Evolutionary conservation across 2,113 vertebrate species (phyloP).

Genomic region (Nyctibius bracteatus): DNA sequence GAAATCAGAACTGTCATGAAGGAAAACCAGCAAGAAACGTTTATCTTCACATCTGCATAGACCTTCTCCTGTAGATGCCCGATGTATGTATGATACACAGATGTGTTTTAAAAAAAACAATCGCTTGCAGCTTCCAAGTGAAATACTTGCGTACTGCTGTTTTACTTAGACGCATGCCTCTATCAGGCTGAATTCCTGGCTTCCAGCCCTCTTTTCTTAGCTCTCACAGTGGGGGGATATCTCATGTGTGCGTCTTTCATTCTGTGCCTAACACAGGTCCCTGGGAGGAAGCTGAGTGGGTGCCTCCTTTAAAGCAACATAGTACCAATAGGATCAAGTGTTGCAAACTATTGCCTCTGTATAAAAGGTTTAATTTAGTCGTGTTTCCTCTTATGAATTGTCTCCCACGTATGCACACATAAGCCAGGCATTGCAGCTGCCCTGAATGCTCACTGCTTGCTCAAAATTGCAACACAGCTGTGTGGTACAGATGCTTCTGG

Average conservation of each 20-base stretch:
- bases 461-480: neutral
- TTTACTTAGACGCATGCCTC: neutral
- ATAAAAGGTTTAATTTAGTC: neutral
- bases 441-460: fast-evolving
- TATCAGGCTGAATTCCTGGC: neutral
- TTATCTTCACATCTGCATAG: neutral
- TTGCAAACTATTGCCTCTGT: neutral
- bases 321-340: neutral
- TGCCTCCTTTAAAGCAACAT: neutral
- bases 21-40: neutral
- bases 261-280: neutral
- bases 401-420: neutral
- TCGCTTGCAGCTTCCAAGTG: neutral
- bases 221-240: neutral
- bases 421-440: neutral
- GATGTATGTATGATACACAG: neutral
- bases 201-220: neutral
- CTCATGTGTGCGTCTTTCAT: neutral
- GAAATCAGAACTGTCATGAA: neutral
- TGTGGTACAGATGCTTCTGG: neutral
- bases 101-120: neutral
- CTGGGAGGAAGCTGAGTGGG: neutral
- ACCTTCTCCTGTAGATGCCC: neutral
- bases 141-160: neutral
- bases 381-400: neutral